Conservation (phyloP, 2,113 vertebrate species). For the Tyrannus savana region DNA sequence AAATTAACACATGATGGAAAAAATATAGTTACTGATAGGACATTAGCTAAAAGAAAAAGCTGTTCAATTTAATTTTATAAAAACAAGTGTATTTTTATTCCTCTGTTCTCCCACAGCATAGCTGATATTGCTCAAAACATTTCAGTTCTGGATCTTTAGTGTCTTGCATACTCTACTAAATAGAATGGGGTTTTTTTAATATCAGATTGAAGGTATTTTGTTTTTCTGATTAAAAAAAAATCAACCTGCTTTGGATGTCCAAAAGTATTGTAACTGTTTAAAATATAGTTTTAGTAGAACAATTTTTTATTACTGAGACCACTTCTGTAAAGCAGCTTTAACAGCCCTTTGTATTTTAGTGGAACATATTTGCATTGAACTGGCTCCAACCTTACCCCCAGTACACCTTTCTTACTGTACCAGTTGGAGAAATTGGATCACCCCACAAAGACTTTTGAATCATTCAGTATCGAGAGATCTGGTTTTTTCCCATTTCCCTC, state of each 20-base stretch:
- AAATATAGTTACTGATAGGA: not conserved
- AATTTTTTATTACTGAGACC: not conserved
- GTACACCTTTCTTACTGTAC: not conserved
- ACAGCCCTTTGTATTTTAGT: not conserved
- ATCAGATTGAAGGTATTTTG: not conserved
- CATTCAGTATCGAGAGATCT: not conserved
- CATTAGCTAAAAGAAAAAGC: not conserved
- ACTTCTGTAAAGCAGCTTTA: not conserved
- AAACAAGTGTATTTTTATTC: not conserved
- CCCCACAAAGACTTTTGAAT: not conserved
- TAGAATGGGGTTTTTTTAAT: accelerated
- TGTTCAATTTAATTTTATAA: not conserved
- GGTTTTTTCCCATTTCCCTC: not conserved
- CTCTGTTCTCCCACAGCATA: not conserved
- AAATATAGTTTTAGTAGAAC: not conserved
- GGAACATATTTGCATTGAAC: not conserved
- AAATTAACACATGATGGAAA: not conserved
- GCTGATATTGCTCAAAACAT: accelerated
- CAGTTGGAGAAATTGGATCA: not conserved
- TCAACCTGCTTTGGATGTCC: not conserved
- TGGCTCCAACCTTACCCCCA: not conserved
- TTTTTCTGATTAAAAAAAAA: not conserved
- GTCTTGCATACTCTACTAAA: not conserved
- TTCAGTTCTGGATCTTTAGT: not conserved
- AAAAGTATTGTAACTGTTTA: not conserved